A percentile compares a stretch with the other conserved stretches of the same genome.
These are phyloP conservation scores for Labroides dimidiatus DNA, from an alignment of 2,797 vertebrate genomes.

Conservation along the genomic window DNA sequence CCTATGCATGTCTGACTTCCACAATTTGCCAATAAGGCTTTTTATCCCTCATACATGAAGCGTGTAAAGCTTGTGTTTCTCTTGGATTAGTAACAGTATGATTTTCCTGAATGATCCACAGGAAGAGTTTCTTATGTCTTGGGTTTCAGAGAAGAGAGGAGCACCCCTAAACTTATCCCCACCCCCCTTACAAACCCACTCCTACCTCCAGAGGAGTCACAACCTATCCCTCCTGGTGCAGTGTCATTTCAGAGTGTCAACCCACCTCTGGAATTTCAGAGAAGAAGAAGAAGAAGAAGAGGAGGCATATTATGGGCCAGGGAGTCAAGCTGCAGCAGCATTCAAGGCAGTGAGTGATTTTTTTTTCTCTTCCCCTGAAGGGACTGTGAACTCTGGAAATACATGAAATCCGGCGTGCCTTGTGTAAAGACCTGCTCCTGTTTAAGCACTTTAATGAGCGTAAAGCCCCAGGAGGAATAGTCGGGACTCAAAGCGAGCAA, in stretches of 20 bases:
- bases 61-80: slow-evolving; percentile 20
- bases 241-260: slow-evolving; percentile 79
- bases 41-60: neutral
- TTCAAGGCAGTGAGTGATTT: slow-evolving; percentile 44
- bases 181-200: slow-evolving; percentile 70
- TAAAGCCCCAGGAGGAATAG: slow-evolving; percentile 60
- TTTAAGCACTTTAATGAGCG: slow-evolving; percentile 66
- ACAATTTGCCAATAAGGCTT: slow-evolving; percentile 54
- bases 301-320: slow-evolving; percentile 68
- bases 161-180: slow-evolving; percentile 71
- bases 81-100: slow-evolving; percentile 3
- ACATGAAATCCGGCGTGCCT: slow-evolving; percentile 47
- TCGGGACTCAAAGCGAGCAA: slow-evolving; percentile 34
- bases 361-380: slow-evolving; percentile 22
- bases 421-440: slow-evolving; percentile 53
- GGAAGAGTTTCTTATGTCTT: slow-evolving; percentile 58
- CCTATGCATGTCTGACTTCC: slow-evolving; percentile 52
- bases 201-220: slow-evolving; percentile 71
- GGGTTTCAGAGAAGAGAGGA: slow-evolving; percentile 70
- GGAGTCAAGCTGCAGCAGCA: slow-evolving; percentile 45
- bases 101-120: slow-evolving; percentile 31
- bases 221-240: slow-evolving; percentile 71
- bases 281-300: slow-evolving; percentile 62
- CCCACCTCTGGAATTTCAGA: slow-evolving; percentile 80
- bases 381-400: slow-evolving; percentile 58